These are phyloP conservation scores for Petrocephalus zakoni DNA, from an alignment of 2,113 vertebrate genomes.

Conservation along the genomic window DNA sequence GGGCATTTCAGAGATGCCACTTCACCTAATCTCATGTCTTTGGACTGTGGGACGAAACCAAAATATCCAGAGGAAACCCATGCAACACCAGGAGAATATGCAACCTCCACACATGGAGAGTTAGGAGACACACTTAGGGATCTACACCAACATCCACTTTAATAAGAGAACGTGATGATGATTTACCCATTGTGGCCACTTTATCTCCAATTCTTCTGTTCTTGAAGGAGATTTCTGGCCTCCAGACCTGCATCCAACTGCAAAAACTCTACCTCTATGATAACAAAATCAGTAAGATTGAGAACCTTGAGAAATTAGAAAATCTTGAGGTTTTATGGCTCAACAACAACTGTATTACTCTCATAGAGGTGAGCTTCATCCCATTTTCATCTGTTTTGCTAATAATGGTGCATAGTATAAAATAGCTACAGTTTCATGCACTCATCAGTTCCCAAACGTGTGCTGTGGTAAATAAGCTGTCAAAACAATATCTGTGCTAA, in stretches of 20 bases:
- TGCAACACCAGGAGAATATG: neutral
- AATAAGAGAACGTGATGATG: neutral
- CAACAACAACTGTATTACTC: conserved; percentile 69
- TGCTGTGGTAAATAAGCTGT: neutral
- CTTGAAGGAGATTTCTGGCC: conserved; percentile 63
- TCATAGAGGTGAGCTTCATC: conserved; percentile 57
- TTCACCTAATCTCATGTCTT: neutral
- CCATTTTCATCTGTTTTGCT: neutral
- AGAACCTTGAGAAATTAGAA: conserved; percentile 60
- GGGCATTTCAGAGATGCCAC: neutral
- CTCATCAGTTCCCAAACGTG: neutral
- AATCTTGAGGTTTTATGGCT: conserved; percentile 66
- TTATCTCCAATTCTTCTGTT: conserved; percentile 13
- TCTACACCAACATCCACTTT: neutral
- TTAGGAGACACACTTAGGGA: neutral
- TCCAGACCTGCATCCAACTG: conserved; percentile 61
- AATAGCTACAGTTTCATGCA: neutral
- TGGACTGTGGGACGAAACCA: neutral
- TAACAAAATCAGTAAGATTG: conserved; percentile 66
- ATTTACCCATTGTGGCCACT: neutral
- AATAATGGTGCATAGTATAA: neutral
- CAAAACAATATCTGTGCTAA: neutral
- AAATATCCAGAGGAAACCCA: neutral
- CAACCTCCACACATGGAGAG: neutral
- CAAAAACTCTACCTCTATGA: conserved; percentile 73